Evolutionary conservation across 2,797 vertebrate genomes (phyloP).

Genomic region (Aldrovandia affinis): DNA sequence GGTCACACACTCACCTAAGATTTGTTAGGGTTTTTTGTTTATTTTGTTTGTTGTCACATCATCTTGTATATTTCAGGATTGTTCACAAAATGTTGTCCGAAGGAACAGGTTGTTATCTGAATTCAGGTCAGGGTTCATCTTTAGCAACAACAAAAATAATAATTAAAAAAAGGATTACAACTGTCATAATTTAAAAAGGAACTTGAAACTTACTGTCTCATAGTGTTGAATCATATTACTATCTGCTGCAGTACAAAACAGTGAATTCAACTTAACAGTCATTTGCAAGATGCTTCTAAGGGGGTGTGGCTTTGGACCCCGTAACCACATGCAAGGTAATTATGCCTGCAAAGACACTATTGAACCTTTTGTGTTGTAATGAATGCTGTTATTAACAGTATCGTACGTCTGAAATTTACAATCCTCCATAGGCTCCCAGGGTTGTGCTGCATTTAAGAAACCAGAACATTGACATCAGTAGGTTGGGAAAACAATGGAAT

Average conservation of each 20-base stretch:
- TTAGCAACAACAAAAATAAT: constrained; percentile 53
- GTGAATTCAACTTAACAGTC: constrained; percentile 59
- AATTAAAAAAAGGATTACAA: constrained; percentile 55
- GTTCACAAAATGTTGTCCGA: constrained; percentile 38
- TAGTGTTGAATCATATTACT: constrained; percentile 27
- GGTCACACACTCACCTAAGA: constrained; percentile 45
- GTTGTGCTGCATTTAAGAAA: constrained; percentile 59
- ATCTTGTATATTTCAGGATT: constrained; percentile 37
- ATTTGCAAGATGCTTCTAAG: constrained; percentile 68
- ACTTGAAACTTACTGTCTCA: constrained; percentile 39
- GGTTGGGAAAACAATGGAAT: constrained; percentile 63
- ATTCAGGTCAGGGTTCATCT: constrained; percentile 55
- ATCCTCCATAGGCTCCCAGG: constrained; percentile 32
- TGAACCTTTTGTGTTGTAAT: constrained; percentile 51
- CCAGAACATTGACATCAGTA: constrained; percentile 58
- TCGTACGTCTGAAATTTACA: constrained; percentile 51
- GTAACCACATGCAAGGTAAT: constrained; percentile 47
- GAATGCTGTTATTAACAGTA: constrained; percentile 71
- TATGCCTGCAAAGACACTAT: constrained; percentile 45
- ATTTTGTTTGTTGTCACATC: constrained; percentile 29
- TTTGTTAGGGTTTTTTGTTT: constrained; percentile 42
- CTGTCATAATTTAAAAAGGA: constrained; percentile 45
- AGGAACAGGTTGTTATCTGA: constrained; percentile 37
- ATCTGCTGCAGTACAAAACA: constrained; percentile 40
- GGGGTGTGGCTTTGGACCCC: constrained; percentile 66